Evolutionary conservation across 2,113 vertebrate species (phyloP).

Genomic region (Gracilinanus agilis): DNA sequence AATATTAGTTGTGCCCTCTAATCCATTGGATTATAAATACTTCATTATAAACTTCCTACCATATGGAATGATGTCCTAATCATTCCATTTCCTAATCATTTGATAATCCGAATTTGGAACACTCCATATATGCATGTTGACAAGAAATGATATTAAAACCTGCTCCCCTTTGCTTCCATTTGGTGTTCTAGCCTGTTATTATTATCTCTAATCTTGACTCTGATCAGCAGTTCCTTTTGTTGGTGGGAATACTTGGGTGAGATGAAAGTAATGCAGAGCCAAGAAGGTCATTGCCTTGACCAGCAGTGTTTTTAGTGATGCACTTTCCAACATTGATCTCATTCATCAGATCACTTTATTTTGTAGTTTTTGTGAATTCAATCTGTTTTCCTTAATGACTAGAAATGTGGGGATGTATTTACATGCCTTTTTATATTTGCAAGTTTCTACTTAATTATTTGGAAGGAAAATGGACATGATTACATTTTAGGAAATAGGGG

Average conservation of each 20-base stretch:
- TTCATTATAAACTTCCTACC: too few relatives aligned
- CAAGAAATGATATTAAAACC: background rate
- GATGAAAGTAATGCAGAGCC: background rate
- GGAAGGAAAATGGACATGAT: constrained; percentile 14
- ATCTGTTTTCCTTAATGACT: background rate
- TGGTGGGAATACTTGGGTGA: background rate
- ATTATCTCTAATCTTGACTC: background rate
- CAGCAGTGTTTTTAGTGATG: constrained; percentile 8
- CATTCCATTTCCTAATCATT: too few relatives aligned
- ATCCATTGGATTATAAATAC: too few relatives aligned
- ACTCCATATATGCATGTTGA: background rate
- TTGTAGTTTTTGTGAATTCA: constrained; percentile 10
- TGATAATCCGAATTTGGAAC: background rate
- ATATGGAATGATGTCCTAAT: too few relatives aligned
- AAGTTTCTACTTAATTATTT: background rate
- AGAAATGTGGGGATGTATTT: constrained; percentile 23
- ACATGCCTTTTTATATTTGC: constrained; percentile 19
- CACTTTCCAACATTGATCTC: constrained; percentile 27
- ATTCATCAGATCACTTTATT: background rate
- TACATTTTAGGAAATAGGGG: background rate
- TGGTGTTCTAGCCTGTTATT: background rate
- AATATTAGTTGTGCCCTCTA: too few relatives aligned
- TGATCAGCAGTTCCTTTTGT: background rate
- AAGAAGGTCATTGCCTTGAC: background rate
- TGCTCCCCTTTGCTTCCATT: background rate